Conservation (phyloP, 2,888 invertebrate genomes). For the Athrips mouffetella region DNA sequence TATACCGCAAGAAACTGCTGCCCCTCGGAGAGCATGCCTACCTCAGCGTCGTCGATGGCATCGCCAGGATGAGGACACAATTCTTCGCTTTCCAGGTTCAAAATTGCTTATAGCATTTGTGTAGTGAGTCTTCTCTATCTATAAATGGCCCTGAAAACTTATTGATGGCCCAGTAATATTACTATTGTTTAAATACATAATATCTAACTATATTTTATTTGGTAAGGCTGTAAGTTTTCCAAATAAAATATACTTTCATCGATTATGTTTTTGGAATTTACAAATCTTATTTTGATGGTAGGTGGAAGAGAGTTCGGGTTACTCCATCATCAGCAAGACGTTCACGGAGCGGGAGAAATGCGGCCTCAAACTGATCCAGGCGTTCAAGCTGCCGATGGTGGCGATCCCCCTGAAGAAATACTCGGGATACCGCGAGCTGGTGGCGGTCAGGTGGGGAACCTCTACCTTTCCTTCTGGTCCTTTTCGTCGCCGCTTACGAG, state of each 20-base stretch:
- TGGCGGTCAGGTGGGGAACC: slow-evolving; percentile 59
- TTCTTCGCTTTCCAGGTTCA: slow-evolving; percentile 78
- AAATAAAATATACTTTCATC: too few species aligned
- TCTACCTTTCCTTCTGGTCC: too few species aligned
- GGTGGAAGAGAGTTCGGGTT: slow-evolving; percentile 78
- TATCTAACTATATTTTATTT: too few species aligned
- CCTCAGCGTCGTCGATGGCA: slow-evolving; percentile 72
- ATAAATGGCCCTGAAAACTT: too few species aligned
- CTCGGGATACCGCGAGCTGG: slow-evolving; percentile 79
- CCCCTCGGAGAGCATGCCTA: slow-evolving; percentile 75
- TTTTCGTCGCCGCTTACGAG: too few species aligned
- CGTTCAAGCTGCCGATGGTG: slow-evolving; percentile 77
- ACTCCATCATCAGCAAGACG: slow-evolving; percentile 79
- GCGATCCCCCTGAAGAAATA: slow-evolving; percentile 73
- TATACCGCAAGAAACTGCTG: slow-evolving; percentile 76
- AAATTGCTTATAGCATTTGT: too few species aligned
- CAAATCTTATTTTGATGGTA: background rate
- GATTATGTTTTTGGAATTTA: too few species aligned
- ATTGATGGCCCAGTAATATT: too few species aligned
- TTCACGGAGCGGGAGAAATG: slow-evolving; percentile 81
- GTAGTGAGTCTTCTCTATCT: too few species aligned
- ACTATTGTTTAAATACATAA: too few species aligned
- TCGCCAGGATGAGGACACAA: slow-evolving; percentile 72
- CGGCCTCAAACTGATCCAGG: slow-evolving; percentile 76
- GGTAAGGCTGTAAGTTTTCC: too few species aligned